Conservation (phyloP, 2,888 invertebrate species). For the Abscondita cerata region DNA sequence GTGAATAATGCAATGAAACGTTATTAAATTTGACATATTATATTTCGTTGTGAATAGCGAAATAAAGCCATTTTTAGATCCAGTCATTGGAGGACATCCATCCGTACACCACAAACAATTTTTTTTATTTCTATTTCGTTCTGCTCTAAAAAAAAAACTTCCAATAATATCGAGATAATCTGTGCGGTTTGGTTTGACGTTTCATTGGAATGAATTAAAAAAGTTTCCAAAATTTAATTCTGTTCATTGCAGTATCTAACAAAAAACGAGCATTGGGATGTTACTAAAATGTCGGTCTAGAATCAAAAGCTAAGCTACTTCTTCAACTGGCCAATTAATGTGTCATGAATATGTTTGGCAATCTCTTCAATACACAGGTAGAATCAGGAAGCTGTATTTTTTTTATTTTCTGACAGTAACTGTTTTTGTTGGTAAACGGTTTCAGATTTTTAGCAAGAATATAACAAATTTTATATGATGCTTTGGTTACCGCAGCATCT, state of each 20-base stretch:
- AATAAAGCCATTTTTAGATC: neutral
- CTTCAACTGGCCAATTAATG: neutral
- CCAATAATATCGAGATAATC: neutral
- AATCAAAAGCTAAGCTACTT: neutral
- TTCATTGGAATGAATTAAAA: neutral
- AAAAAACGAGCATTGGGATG: constrained; percentile 24
- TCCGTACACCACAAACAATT: neutral
- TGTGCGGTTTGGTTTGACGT: neutral
- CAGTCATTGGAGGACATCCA: neutral
- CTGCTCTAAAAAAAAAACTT: neutral
- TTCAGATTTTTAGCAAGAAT: no score
- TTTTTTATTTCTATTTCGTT: neutral
- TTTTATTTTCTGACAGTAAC: no score
- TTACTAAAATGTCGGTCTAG: no score
- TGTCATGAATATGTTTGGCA: constrained; percentile 1
- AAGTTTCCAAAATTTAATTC: constrained; percentile 3
- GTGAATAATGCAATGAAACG: constrained; percentile 1
- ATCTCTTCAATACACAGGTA: constrained; percentile 1
- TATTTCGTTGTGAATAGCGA: neutral
- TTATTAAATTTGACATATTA: neutral
- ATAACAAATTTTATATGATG: no score
- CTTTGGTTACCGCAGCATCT: no score
- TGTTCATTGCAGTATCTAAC: constrained; percentile 13
- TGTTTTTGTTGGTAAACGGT: no score
- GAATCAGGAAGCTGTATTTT: neutral